A percentile compares a stretch with the other conserved stretches of the same genome.
phyloP scores from a whole-genome alignment of 2,888 invertebrate genomes.

The Scaptomyza tumidula region DNA sequence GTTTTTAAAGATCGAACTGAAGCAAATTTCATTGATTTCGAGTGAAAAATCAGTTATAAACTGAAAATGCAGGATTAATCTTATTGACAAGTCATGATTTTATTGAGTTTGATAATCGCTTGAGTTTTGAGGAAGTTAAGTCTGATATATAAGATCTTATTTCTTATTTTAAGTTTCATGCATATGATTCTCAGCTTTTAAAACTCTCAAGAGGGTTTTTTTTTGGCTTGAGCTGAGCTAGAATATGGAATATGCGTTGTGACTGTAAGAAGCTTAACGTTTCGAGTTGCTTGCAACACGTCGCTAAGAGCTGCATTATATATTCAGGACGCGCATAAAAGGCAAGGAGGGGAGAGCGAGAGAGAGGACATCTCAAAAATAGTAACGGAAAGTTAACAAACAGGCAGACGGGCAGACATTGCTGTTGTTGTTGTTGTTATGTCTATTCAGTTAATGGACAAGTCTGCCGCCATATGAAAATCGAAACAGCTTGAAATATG shows the following conservation, averaged over 20 bases:
- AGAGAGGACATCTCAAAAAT: constrained; percentile 8
- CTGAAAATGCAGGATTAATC: too few species aligned
- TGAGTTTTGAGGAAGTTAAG: too few species aligned
- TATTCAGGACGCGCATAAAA: constrained; percentile 34
- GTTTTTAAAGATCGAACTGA: too few species aligned
- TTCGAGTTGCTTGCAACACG: constrained; percentile 19
- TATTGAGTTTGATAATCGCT: too few species aligned
- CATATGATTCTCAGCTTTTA: neutral
- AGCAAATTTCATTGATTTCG: too few species aligned
- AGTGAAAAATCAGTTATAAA: too few species aligned
- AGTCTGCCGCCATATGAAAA: constrained; percentile 48
- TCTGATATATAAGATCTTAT: neutral
- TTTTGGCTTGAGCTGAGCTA: neutral
- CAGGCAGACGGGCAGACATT: constrained; percentile 38
- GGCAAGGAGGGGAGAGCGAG: neutral
- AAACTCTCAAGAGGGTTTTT: too few species aligned
- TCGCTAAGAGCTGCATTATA: constrained; percentile 31
- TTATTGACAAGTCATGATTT: too few species aligned
- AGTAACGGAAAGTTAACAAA: constrained; percentile 47
- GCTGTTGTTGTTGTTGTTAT: constrained; percentile 40
- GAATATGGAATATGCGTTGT: too few species aligned
- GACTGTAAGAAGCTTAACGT: constrained; percentile 23
- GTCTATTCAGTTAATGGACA: constrained; percentile 70
- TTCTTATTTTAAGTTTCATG: neutral
- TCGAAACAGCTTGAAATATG: constrained; percentile 67